Base-by-base conservation (phyloP, 2,113 vertebrate genomes). In the Pterocles gutturalis region DNA sequence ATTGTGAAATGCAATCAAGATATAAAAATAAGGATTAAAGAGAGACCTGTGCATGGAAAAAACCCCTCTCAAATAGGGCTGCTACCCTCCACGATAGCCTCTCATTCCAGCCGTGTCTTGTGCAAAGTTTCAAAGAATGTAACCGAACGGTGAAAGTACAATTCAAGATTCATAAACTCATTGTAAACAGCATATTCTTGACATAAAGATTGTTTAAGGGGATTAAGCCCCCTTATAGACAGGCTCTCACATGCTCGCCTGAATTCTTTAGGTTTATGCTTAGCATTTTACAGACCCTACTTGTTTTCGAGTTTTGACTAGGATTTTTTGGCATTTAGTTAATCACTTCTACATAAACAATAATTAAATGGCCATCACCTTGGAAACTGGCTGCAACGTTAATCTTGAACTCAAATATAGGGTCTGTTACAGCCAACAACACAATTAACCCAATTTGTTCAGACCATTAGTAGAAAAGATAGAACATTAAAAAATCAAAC, bases 1-100 rank as follows among this genome's bases (percentile, higher is more conserved):
- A 82, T 96, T 92, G 84, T 89, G 85, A 96, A 96, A 96, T 91
- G 66, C 87, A 97, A 96, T 94, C 94, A 94, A 95, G 83, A 96
- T 81, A 89, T 96, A 91, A 95, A 97, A 97, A 79, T 75, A 92
- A 93, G 72, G 60, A 96, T 95, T 90, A 86, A 79, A 78, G 33
- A 31, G 49, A 92, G 58, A 94, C 57, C 25, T 72, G 20, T 60
- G 69, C 34, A 57, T 54, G 54, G 43, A 94, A 88, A 11, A 69
- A 14, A 2, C 0, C 9, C 10, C 58, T 75, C 65, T 62, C 20
- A 22, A 17, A 77, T 64, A 58, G 20, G 62, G 46, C 67, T 51
- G 12, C 71, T 90, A 73, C 83, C 46, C 70, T 92, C 72, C 17
- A 17, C 7, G 14, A 46, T 33, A 83, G 54, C 34, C n/a, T 91